These are phyloP conservation scores for Pachyseris speciosa DNA, from an alignment of 64 coral and sea anemone genomes.

Conservation along the genomic window DNA sequence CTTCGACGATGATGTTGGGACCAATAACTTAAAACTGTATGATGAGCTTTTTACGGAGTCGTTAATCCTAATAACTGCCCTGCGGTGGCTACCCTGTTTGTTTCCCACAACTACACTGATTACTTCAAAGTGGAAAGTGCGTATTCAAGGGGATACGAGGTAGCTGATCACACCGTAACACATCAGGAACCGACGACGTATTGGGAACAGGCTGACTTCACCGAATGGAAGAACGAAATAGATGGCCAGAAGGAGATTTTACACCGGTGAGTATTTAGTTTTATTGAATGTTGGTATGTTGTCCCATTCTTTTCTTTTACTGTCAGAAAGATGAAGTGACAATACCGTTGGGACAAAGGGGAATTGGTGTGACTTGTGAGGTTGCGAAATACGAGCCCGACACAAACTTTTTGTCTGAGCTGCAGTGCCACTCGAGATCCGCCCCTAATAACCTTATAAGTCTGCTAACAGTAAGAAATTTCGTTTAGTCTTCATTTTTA, in stretches of 20 bases:
- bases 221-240: slow-evolving; percentile 80
- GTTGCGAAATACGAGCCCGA: too few relatives aligned
- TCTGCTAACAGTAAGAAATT: too few relatives aligned
- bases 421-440: too few relatives aligned
- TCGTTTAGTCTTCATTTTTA: too few relatives aligned
- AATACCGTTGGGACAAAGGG: too few relatives aligned
- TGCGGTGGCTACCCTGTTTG: slow-evolving; percentile 69
- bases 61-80: slow-evolving; percentile 81
- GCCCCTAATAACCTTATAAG: too few relatives aligned
- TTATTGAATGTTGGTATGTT: too few relatives aligned
- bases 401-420: too few relatives aligned
- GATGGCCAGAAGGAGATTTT: slow-evolving; percentile 80
- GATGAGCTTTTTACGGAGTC: slow-evolving; percentile 59
- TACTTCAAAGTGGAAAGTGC: slow-evolving; percentile 81
- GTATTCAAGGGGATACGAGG: slow-evolving; percentile 75
- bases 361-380: too few relatives aligned
- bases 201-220: slow-evolving; percentile 63
- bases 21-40: slow-evolving; percentile 60
- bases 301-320: too few relatives aligned
- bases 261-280: slow-evolving; percentile 85
- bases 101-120: slow-evolving; percentile 77
- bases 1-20: slow-evolving; percentile 77
- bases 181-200: slow-evolving; percentile 72
- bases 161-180: slow-evolving; percentile 85
- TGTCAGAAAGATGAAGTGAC: too few relatives aligned